A percentile compares a stretch with the other conserved stretches of the same genome.
Conservation (phyloP, 2,888 invertebrate genomes). For the Seladonia tumulorum region DNA sequence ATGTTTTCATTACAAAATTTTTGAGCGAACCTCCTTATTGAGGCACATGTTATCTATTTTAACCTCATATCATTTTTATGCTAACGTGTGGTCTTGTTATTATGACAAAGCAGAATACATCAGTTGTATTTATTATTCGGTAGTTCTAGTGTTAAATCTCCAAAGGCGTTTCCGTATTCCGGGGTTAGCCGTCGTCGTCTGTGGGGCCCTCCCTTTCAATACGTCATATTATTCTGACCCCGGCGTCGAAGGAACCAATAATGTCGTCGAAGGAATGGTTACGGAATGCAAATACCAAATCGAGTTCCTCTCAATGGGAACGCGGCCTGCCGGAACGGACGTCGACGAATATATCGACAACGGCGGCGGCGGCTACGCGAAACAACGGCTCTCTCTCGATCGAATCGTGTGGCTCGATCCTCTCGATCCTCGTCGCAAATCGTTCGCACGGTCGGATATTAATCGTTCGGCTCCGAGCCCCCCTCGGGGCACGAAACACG, state of each 20-base stretch:
- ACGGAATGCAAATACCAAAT: constrained; percentile 58
- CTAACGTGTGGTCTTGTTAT: too few relatives aligned
- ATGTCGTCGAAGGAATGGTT: constrained; percentile 52
- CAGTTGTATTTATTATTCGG: too few relatives aligned
- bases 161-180: constrained; percentile 27
- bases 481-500: not conserved
- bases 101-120: too few relatives aligned
- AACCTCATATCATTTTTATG: too few relatives aligned
- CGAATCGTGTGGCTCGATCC: not conserved
- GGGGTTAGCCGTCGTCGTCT: not conserved
- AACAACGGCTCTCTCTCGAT: constrained; percentile 22
- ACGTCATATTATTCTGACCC: constrained; percentile 43
- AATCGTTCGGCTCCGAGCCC: not conserved
- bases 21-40: too few relatives aligned
- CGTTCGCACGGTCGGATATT: not conserved
- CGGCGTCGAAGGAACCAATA: constrained; percentile 41
- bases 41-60: too few relatives aligned
- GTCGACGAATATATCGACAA: constrained; percentile 32
- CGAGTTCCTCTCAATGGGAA: constrained; percentile 34
- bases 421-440: not conserved
- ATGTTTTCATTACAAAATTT: too few relatives aligned
- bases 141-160: too few relatives aligned
- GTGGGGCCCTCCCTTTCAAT: constrained; percentile 26
- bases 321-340: not conserved
- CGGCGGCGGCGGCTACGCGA: not conserved